These are phyloP conservation scores for Pseudoatta argentina DNA, from an alignment of 1,140 invertebrate species.

Conservation along the genomic window DNA sequence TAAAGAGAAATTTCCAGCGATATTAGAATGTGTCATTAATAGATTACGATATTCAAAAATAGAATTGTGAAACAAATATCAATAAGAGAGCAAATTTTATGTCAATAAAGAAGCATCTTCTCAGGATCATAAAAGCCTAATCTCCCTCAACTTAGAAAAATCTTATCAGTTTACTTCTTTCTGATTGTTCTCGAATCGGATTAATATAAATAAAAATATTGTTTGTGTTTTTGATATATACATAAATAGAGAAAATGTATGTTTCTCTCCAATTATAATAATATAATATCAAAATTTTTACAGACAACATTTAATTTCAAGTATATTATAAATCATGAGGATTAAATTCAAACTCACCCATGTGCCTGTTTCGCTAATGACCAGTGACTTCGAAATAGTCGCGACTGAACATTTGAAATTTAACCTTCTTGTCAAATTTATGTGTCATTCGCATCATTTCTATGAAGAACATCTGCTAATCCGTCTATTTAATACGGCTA, in stretches of 20 bases:
- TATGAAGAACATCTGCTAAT: conserved; percentile 1
- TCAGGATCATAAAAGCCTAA: conserved; percentile 67
- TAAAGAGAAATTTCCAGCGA: not conserved
- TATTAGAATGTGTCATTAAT: not conserved
- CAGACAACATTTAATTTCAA: not conserved
- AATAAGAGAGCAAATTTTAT: not conserved
- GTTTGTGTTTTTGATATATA: not conserved
- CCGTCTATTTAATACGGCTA: not conserved
- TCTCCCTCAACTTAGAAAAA: conserved; percentile 22
- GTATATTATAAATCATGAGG: not conserved
- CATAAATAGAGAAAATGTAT: not conserved
- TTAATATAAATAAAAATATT: conserved; percentile 5
- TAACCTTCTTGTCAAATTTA: not conserved
- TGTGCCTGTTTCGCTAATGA: not conserved
- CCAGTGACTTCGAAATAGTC: not conserved
- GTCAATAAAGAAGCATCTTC: conserved; percentile 62
- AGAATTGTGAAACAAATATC: not conserved
- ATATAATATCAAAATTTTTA: not conserved
- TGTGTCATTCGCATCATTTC: conserved; percentile 21
- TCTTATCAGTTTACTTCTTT: not conserved
- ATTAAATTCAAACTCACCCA: conserved; percentile 15
- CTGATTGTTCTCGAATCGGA: not conserved
- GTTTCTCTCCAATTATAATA: not conserved
- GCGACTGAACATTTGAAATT: conserved; percentile 7
- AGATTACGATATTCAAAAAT: conserved; percentile 6